Evolutionary conservation across 2,888 invertebrate species (phyloP).

Genomic region (Chaitophorus viminalis): DNA sequence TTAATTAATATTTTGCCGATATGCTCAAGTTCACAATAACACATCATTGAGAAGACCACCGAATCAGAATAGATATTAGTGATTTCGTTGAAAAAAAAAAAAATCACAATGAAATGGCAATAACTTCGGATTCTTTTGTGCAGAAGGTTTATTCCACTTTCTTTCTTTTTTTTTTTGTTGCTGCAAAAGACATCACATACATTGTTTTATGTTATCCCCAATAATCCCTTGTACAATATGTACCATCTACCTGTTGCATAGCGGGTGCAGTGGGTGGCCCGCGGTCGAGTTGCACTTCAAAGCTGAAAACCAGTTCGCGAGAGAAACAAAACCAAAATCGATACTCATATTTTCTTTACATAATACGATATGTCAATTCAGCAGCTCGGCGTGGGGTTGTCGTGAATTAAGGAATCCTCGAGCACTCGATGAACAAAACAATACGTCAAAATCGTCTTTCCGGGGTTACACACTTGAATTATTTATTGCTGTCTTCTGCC

Average conservation of each 20-base stretch:
- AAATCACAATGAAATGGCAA: not conserved
- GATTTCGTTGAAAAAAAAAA: too few species aligned
- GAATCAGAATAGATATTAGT: too few species aligned
- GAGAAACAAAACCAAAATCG: not conserved
- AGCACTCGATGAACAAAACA: constrained; percentile 8
- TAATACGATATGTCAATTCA: not conserved
- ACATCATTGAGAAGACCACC: too few species aligned
- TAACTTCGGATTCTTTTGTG: not conserved
- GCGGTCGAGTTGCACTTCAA: not conserved
- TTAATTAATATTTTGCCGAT: too few species aligned
- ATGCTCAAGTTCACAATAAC: too few species aligned
- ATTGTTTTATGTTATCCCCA: not conserved
- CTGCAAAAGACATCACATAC: not conserved
- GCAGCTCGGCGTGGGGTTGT: not conserved
- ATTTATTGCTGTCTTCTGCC: not conserved
- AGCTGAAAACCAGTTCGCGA: not conserved
- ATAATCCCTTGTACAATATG: too few species aligned
- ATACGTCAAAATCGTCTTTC: not conserved
- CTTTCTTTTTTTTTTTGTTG: not conserved
- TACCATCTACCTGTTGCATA: not conserved
- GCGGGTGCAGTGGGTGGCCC: not conserved
- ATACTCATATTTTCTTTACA: not conserved
- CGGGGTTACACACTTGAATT: not conserved
- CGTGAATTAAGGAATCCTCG: not conserved
- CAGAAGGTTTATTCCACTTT: not conserved